Evolutionary conservation across 2,888 invertebrate species (phyloP).

Genomic region (Lepidocyrtinus sp.): DNA sequence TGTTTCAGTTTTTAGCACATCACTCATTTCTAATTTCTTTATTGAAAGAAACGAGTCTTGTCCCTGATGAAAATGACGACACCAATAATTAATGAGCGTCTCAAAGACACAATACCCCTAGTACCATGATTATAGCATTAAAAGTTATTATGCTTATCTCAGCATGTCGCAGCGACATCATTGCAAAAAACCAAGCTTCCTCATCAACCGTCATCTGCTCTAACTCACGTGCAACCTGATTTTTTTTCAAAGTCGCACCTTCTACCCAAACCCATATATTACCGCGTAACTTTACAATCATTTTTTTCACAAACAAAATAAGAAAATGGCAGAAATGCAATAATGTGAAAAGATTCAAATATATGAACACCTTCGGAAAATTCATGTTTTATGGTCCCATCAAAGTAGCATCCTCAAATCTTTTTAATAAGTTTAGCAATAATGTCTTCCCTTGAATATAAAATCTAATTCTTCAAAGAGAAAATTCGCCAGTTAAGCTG

Average conservation of each 20-base stretch:
- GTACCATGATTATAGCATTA: conserved; percentile 11
- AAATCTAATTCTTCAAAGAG: too few relatives aligned
- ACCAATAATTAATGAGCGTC: conserved; percentile 44
- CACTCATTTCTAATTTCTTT: not conserved
- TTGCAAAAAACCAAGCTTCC: conserved; percentile 15
- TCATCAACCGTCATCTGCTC: conserved; percentile 21
- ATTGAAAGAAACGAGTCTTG: not conserved
- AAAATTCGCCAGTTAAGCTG: too few relatives aligned
- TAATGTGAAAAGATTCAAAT: too few relatives aligned
- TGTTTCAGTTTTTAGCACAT: not conserved
- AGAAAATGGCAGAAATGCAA: too few relatives aligned
- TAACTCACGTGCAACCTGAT: conserved; percentile 56
- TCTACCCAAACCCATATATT: too few relatives aligned
- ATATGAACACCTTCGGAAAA: too few relatives aligned
- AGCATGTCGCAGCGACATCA: conserved; percentile 6
- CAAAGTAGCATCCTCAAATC: too few relatives aligned
- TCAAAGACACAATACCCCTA: conserved; percentile 28
- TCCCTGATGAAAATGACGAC: conserved; percentile 19
- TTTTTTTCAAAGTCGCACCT: conserved; percentile 20
- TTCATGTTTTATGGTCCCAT: too few relatives aligned
- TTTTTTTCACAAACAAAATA: too few relatives aligned
- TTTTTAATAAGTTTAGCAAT: too few relatives aligned
- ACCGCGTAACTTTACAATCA: too few relatives aligned
- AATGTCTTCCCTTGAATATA: too few relatives aligned
- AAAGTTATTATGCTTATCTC: conserved; percentile 14